These are phyloP conservation scores for Leptopilina syphax DNA, from an alignment of 2,888 invertebrate species.

Conservation along the genomic window DNA sequence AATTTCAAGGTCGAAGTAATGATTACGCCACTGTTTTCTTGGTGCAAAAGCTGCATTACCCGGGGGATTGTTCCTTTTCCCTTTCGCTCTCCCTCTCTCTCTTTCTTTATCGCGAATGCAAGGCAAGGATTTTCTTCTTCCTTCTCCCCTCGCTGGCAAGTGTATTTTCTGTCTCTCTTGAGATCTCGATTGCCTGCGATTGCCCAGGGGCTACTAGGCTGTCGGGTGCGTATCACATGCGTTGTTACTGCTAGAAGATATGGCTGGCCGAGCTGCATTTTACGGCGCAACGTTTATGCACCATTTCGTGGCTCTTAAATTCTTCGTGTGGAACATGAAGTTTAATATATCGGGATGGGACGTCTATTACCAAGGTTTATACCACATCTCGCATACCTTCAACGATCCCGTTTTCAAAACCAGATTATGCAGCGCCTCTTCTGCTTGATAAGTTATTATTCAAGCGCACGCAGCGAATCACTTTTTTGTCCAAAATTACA, in stretches of 20 bases:
- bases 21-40: slow-evolving; percentile 37
- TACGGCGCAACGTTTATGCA: slow-evolving; percentile 72
- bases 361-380: slow-evolving; percentile 63
- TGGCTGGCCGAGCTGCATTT: slow-evolving; percentile 64
- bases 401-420: slow-evolving; percentile 22
- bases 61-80: slow-evolving; percentile 41
- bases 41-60: slow-evolving; percentile 16
- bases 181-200: slow-evolving; percentile 19
- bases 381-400: slow-evolving; percentile 50
- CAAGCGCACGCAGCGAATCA: too few relatives aligned
- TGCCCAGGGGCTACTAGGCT: slow-evolving; percentile 31
- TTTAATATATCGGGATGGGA: slow-evolving; percentile 63
- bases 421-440: not conserved
- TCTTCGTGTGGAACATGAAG: slow-evolving; percentile 58
- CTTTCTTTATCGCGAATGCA: slow-evolving; percentile 28
- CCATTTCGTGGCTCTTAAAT: slow-evolving; percentile 69
- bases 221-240: slow-evolving; percentile 61
- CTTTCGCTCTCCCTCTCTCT: slow-evolving; percentile 47
- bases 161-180: slow-evolving; percentile 33
- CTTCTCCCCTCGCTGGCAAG: too few relatives aligned
- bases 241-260: slow-evolving; percentile 64
- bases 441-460: not conserved
- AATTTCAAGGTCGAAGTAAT: slow-evolving; percentile 31
- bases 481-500: too few relatives aligned
- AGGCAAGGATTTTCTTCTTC: slow-evolving; percentile 15